These are phyloP conservation scores for Apeira syringaria DNA, from an alignment of 2,888 invertebrate species.

Conservation along the genomic window DNA sequence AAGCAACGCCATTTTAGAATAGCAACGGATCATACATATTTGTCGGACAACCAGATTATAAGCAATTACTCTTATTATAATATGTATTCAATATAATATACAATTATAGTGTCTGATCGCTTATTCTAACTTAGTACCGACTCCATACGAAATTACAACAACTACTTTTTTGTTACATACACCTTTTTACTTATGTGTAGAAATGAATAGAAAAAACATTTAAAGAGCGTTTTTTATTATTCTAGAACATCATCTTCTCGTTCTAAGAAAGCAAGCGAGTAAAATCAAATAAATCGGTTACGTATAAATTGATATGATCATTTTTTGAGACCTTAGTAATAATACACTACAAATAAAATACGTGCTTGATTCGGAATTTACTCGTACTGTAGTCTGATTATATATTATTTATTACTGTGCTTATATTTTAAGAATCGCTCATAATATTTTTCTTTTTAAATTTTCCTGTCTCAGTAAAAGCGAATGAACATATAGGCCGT, in stretches of 20 bases:
- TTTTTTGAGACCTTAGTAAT: conserved; percentile 63
- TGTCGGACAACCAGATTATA: conserved; percentile 36
- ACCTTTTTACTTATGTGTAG: conserved; percentile 49
- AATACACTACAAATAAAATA: conserved; percentile 55
- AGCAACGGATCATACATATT: conserved; percentile 13
- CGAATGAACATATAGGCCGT: too few species aligned
- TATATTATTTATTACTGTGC: neutral
- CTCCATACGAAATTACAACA: conserved; percentile 73
- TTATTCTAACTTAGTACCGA: conserved; percentile 61
- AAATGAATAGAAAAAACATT: conserved; percentile 55
- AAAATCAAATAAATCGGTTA: conserved; percentile 55
- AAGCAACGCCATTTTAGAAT: conserved; percentile 20
- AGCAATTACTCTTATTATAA: conserved; percentile 49
- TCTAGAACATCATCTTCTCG: conserved; percentile 35
- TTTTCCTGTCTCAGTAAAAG: too few species aligned
- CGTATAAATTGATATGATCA: conserved; percentile 83
- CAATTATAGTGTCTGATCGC: conserved; percentile 63
- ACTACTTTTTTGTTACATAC: conserved; percentile 71
- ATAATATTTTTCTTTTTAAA: too few species aligned
- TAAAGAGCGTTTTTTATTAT: conserved; percentile 39
- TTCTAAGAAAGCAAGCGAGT: conserved; percentile 68
- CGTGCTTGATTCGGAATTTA: conserved; percentile 35
- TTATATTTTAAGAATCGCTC: too few species aligned
- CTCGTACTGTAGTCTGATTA: conserved; percentile 7
- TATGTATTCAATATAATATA: conserved; percentile 64